A percentile compares a stretch with the other conserved stretches of the same genome.
Evolutionary conservation across 2,888 invertebrate genomes (phyloP).

Genomic region (Caenorhabditis panamensis): DNA sequence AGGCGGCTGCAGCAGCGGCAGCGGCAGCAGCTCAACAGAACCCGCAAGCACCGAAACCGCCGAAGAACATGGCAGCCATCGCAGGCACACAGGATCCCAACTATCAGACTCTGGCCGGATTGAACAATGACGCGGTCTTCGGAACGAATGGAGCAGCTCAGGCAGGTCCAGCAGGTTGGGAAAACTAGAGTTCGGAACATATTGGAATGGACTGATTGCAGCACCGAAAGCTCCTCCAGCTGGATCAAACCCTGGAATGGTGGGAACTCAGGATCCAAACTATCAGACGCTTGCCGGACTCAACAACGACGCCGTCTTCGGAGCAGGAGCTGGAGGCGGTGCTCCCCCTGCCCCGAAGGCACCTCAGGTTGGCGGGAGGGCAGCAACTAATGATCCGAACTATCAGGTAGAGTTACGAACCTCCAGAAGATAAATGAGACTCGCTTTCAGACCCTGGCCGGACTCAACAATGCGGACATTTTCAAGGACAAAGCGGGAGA

Average conservation of each 20-base stretch:
- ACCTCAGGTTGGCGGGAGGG: not conserved
- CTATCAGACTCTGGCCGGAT: slow-evolving; percentile 32
- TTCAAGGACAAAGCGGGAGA: slow-evolving; percentile 11
- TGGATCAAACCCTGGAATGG: slow-evolving; percentile 48
- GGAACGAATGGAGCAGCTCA: slow-evolving; percentile 24
- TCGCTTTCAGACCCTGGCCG: slow-evolving; percentile 24
- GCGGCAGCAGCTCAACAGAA: not conserved
- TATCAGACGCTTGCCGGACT: slow-evolving; percentile 60
- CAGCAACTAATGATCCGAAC: slow-evolving; percentile 42
- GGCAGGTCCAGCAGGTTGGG: not conserved
- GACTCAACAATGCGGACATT: slow-evolving; percentile 30
- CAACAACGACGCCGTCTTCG: slow-evolving; percentile 24
- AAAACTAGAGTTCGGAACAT: slow-evolving; percentile 33
- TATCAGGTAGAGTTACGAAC: slow-evolving; percentile 37
- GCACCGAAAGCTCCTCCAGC: not conserved
- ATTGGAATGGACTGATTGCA: slow-evolving; percentile 32
- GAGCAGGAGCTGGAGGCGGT: slow-evolving; percentile 22
- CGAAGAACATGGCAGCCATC: slow-evolving; percentile 25
- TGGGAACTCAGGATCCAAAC: slow-evolving; percentile 54
- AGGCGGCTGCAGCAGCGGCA: not conserved
- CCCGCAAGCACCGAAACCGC: slow-evolving; percentile 36
- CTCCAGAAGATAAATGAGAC: not conserved
- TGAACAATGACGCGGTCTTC: slow-evolving; percentile 38
- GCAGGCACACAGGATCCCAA: slow-evolving; percentile 3
- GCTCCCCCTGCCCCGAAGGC: not conserved